These are phyloP conservation scores for Mythimna lalbum DNA, from an alignment of 2,888 invertebrate species.

Conservation along the genomic window DNA sequence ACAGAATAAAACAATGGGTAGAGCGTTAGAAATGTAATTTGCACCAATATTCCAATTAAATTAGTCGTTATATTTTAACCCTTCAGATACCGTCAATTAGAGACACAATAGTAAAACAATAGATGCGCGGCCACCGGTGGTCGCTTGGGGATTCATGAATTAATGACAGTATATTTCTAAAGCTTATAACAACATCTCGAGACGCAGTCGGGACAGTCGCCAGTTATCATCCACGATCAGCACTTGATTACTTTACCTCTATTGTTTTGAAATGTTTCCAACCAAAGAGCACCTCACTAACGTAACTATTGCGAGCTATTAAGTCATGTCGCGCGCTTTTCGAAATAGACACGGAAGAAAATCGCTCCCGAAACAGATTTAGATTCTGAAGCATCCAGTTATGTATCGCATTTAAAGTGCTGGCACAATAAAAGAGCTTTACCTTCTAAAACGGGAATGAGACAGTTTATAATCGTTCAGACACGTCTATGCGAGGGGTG, in stretches of 20 bases:
- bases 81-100: too few species aligned
- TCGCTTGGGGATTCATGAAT: too few species aligned
- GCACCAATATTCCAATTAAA: conserved; percentile 34
- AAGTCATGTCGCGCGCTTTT: conserved; percentile 52
- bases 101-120: too few species aligned
- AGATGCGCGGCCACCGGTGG: too few species aligned
- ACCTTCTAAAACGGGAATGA: conserved; percentile 80
- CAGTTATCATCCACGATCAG: conserved; percentile 51
- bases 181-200: conserved; percentile 44
- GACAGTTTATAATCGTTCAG: conserved; percentile 67
- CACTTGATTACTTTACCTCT: conserved; percentile 46
- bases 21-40: conserved; percentile 27
- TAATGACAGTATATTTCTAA: conserved; percentile 33
- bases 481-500: conserved; percentile 70
- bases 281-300: conserved; percentile 30
- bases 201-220: conserved; percentile 9
- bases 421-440: conserved; percentile 72
- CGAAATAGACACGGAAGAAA: conserved; percentile 62
- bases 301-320: conserved; percentile 53
- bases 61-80: too few species aligned
- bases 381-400: conserved; percentile 42
- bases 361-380: conserved; percentile 43
- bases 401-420: conserved; percentile 56
- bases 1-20: conserved; percentile 29
- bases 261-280: conserved; percentile 67